Percentiles rank a stretch among this genome's conserved stretches.
phyloP scores from a whole-genome alignment of 2,797 vertebrate species.

The Ctenosaura bakeri region DNA sequence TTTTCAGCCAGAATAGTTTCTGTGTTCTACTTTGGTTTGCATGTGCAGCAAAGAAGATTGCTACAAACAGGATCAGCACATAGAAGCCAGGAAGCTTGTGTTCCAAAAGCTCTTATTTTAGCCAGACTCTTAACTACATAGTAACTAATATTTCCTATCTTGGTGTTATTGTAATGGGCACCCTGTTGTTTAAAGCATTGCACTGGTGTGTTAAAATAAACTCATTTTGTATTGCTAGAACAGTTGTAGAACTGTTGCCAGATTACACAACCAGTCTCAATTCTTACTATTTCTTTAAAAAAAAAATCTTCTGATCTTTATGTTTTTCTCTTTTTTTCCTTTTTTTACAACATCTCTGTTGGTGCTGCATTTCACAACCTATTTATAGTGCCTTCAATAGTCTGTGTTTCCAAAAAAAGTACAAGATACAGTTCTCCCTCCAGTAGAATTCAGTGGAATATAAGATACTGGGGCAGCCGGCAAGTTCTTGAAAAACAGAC shows the following conservation, averaged over 20 bases:
- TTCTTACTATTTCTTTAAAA: neutral
- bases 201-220: slow-evolving; percentile 11
- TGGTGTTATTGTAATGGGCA: neutral
- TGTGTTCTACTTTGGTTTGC: neutral
- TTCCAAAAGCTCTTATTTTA: neutral
- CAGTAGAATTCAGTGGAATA: too few relatives aligned
- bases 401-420: too few relatives aligned
- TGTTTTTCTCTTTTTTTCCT: neutral
- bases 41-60: neutral
- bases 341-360: neutral
- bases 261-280: neutral
- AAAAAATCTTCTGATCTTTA: neutral
- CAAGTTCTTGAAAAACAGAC: neutral
- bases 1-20: neutral
- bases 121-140: neutral
- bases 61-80: neutral
- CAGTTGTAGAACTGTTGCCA: neutral
- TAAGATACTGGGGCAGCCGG: too few relatives aligned
- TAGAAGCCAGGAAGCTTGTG: neutral
- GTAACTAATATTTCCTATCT: neutral
- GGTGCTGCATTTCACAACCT: too few relatives aligned
- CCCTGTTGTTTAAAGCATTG: neutral
- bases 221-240: neutral
- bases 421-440: too few relatives aligned
- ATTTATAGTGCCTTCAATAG: too few relatives aligned